A percentile compares a stretch with the other conserved stretches of the same genome.
phyloP scores from a whole-genome alignment of 2,888 invertebrate genomes.

The Cantharis rustica region DNA sequence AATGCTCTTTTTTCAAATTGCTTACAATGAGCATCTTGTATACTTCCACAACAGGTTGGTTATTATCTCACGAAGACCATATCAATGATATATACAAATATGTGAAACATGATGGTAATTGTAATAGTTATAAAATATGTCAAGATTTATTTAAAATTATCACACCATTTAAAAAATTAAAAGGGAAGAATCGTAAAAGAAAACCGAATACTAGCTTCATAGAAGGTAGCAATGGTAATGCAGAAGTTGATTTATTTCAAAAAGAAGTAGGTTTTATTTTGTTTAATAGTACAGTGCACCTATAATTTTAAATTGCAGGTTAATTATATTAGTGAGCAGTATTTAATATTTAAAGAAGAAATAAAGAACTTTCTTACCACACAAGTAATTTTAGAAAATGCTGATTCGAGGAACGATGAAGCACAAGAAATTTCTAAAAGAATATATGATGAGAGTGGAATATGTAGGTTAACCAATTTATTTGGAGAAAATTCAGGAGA shows the following conservation, averaged over 20 bases:
- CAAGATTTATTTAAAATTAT: constrained; percentile 57
- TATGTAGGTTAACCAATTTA: constrained; percentile 44
- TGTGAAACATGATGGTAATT: constrained; percentile 41
- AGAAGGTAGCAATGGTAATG: constrained; percentile 31
- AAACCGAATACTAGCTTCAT: constrained; percentile 32
- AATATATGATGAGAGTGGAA: constrained; percentile 54
- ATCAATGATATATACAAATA: constrained; percentile 55
- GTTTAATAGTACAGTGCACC: background rate
- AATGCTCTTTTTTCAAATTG: background rate
- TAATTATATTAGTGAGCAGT: background rate
- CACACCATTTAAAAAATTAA: constrained; percentile 48
- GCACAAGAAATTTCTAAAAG: constrained; percentile 45
- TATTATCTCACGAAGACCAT: constrained; percentile 59
- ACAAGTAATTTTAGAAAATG: background rate
- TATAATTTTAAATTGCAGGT: background rate
- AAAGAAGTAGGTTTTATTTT: background rate
- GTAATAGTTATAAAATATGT: constrained; percentile 47
- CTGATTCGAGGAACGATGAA: constrained; percentile 1
- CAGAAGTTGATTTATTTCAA: background rate
- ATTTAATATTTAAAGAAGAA: background rate
- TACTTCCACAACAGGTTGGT: constrained; percentile 53
- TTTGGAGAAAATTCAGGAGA: constrained; percentile 65
- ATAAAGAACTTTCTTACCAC: background rate
- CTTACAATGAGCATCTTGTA: constrained; percentile 55
- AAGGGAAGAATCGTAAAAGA: constrained; percentile 42